Evolutionary conservation across 2,113 vertebrate genomes (phyloP), one percentile per base, ranked within the genome.

Genomic region (Ochotona princeps): DNA sequence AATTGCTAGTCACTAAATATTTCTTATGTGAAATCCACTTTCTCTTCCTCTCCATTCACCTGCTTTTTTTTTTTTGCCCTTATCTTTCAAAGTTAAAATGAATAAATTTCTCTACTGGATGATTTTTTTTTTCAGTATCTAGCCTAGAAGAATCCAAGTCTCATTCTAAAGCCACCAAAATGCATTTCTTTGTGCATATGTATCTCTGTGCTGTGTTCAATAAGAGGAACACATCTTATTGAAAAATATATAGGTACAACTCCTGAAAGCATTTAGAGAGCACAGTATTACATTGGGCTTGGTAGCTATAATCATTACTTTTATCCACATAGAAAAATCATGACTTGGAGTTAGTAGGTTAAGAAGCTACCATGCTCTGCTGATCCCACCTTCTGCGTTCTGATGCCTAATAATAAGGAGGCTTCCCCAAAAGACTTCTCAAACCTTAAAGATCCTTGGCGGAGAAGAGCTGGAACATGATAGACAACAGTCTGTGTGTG

Each of bases 121-220:
- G 21, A 6, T 6, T 84, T 93, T 89, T 75, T 44, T 44, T 44
- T 79, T 25, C 65, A 28, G 32, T 69, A 28, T 80, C 21, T 14
- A 61, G 13, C 21, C 23, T 28, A 87, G 54, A 87, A 32, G 9
- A 75, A 70, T 47, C 35, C 38, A 44, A 44, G 38, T 44, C 20
- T 80, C 35, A 83, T 72, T 93, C 79, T 51, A 87, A 95, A 87
- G 76, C 10, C 82, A 89, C 69, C 10, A 63, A 78, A 89, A 54
- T 92, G 8, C 35, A 9, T 85, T 90, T 85, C 47, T 57, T 92
- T 30, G 72, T n/a, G 13, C 44, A 74, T 13, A 54, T 87, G 30
- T 2, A 51, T 8, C 17, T 70, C 3, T 83, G 9, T 63, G 49
- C 5, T 30, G 73, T 18, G 49, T 25, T 63, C 21, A n/a, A n/a